Conservation (phyloP, 2,113 vertebrate genomes). For the Anas platyrhynchos region DNA sequence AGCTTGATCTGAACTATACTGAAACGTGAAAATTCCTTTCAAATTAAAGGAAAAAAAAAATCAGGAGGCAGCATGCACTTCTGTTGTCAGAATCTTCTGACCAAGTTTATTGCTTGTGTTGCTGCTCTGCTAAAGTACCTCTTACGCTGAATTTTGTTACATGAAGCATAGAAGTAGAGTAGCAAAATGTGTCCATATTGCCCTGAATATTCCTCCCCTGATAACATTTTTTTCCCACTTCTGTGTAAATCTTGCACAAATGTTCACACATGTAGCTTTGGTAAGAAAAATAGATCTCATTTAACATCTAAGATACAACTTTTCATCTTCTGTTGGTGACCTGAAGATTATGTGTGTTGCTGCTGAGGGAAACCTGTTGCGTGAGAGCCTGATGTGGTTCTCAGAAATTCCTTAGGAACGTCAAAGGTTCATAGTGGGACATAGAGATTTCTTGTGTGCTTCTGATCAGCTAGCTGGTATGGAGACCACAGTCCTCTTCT, state of each 20-base stretch:
- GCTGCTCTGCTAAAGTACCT: background rate
- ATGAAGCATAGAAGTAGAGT: background rate
- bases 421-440: background rate
- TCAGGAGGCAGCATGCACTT: background rate
- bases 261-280: background rate
- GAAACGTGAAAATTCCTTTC: background rate
- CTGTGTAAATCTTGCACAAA: background rate
- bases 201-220: background rate
- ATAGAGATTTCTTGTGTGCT: background rate
- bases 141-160: background rate
- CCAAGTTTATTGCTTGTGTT: background rate
- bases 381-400: background rate
- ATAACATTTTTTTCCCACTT: background rate
- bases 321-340: background rate
- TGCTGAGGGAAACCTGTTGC: background rate
- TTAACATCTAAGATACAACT: background rate
- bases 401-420: background rate
- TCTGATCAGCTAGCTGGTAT: background rate
- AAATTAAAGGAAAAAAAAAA: background rate
- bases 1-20: background rate
- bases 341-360: background rate
- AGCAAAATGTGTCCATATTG: background rate
- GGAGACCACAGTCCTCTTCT: background rate
- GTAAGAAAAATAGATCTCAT: background rate
- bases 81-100: background rate